phyloP scores from a whole-genome alignment of 2,797 vertebrate species.

The Octomys mimax region DNA sequence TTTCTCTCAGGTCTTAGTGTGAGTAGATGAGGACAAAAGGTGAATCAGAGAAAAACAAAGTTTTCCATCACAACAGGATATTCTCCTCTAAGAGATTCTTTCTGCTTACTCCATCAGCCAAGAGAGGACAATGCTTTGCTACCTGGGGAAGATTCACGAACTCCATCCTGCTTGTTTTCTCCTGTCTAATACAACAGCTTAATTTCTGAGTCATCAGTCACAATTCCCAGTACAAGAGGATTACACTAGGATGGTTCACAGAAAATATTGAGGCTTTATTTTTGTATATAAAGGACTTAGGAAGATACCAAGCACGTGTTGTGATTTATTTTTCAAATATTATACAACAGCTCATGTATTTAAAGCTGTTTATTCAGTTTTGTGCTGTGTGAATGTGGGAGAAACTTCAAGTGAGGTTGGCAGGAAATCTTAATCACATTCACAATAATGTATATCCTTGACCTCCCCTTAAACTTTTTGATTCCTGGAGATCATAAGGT shows the following conservation, averaged over 20 bases:
- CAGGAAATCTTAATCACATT: background rate
- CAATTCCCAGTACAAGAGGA: background rate
- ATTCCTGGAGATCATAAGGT: background rate
- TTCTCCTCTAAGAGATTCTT: background rate
- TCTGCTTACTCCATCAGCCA: background rate
- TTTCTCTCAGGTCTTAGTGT: no score
- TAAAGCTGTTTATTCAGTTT: no score
- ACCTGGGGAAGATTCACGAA: background rate
- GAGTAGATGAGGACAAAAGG: no score
- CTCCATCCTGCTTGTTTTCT: background rate
- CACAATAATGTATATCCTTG: no score
- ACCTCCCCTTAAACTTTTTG: background rate
- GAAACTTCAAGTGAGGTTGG: background rate
- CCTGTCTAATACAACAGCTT: background rate
- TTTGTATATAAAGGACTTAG: background rate
- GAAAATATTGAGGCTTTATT: background rate
- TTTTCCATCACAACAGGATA: background rate
- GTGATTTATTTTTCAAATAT: no score
- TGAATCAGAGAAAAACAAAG: background rate
- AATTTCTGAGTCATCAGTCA: background rate
- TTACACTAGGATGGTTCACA: background rate
- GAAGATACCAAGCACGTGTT: background rate
- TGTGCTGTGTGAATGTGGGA: background rate
- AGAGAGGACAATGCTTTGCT: background rate
- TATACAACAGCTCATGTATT: no score